Evolutionary conservation across 1,140 invertebrate genomes (phyloP), one percentile per base, ranked within the genome.

Genomic region (Bombus sibiricus): DNA sequence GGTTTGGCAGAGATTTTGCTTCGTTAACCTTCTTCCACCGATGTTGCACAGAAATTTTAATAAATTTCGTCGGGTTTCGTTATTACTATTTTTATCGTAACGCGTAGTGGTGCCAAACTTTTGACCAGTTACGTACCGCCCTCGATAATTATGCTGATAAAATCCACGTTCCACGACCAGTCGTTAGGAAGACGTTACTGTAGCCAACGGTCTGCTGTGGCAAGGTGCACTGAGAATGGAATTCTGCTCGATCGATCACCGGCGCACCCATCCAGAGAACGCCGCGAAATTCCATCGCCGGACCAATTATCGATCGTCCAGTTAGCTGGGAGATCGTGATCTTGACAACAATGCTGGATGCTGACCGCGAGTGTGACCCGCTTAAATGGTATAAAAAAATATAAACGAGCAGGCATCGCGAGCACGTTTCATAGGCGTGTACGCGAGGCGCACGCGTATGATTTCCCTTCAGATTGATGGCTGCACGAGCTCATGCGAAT

Each of bases 231-330:
- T 0, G 22, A 3, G 59, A 53, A 6, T 25, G 77, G 32, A 79
- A 25, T 81, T 83, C 37, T 80, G 43, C 71, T 53, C 47, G 47
- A 86, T 71, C 86, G 57, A 43, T 64, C 76, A 64, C 34, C 39
- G 73, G 32, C 73, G 34, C 43, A 34, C 47, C 73, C 73, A 75
- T 57, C 37, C 68, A 39, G 10, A 10, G 34, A 69, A 12, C 73
- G 43, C 32, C 22, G 41, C 47, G 73, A 57, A 75, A 75, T 75
- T 75, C 43, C 47, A 57, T 1, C 32, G 12, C 32, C 25, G 43
- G 47, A 34, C 10, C 73, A 75, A 75, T 75, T 75, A 75, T 75
- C 73, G 73, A 32, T 32, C 22, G 73, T 57, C 32, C 47, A 53
- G 73, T 57, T 75, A 41, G 13, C 47, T 1, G 22, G 2, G 5